Evolutionary conservation across 2,797 vertebrate species (phyloP).

Genomic region (Corythornis leucogaster): DNA sequence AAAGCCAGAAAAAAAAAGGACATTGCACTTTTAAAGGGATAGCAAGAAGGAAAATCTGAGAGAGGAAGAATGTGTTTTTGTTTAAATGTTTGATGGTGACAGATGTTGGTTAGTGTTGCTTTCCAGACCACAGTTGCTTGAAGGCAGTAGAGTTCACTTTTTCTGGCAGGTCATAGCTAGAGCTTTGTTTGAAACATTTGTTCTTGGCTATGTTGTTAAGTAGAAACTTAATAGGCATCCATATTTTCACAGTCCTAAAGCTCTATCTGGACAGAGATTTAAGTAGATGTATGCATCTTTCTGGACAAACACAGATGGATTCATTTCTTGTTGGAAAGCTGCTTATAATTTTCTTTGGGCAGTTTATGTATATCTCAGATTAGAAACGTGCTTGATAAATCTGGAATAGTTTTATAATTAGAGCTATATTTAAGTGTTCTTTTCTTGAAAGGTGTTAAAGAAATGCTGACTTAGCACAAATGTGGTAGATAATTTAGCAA

Average conservation of each 20-base stretch:
- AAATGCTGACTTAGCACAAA: background rate
- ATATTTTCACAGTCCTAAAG: constrained; percentile 31
- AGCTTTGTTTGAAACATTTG: constrained; percentile 26
- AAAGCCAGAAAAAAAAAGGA: background rate
- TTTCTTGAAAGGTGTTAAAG: background rate
- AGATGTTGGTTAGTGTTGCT: constrained; percentile 26
- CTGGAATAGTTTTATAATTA: background rate
- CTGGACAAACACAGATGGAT: background rate
- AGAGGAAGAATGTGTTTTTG: constrained; percentile 28
- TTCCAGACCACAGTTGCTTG: constrained; percentile 35
- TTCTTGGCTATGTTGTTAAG: constrained; percentile 10
- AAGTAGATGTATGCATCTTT: background rate
- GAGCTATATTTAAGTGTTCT: background rate
- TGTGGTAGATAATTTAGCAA: background rate
- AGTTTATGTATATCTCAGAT: background rate
- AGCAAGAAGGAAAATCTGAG: constrained; percentile 34
- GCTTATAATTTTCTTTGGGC: background rate
- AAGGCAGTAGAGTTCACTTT: constrained; percentile 43
- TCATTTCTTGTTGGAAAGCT: background rate
- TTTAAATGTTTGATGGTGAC: background rate
- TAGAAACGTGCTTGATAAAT: background rate
- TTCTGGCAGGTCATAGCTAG: constrained; percentile 32
- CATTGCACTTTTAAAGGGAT: background rate
- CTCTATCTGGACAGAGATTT: background rate
- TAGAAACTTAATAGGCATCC: constrained; percentile 41